Evolutionary conservation across 2,113 vertebrate species (phyloP).

Genomic region (Sinocyclocheilus grahami): DNA sequence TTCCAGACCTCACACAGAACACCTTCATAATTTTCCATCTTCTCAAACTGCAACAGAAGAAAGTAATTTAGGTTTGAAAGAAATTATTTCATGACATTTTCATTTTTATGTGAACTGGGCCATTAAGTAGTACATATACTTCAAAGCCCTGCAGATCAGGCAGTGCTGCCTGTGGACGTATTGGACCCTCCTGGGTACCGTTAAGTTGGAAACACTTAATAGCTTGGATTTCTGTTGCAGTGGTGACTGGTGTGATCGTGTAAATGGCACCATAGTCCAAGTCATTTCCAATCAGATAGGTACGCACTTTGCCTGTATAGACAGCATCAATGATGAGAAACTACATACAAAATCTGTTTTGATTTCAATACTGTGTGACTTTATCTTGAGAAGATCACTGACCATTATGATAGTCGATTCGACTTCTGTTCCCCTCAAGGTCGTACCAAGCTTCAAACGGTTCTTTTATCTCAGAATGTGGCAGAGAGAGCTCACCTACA

Average conservation of each 20-base stretch:
- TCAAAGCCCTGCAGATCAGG: conserved; percentile 75
- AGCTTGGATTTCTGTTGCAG: conserved; percentile 58
- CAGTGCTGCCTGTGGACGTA: conserved; percentile 69
- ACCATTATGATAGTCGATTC: too few relatives aligned
- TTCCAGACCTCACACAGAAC: too few relatives aligned
- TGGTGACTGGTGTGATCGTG: conserved; percentile 76
- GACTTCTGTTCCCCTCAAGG: too few relatives aligned
- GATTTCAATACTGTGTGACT: background rate
- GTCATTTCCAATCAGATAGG: conserved; percentile 72
- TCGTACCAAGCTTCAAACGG: too few relatives aligned
- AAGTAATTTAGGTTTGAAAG: background rate
- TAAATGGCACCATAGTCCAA: conserved; percentile 72
- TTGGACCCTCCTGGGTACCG: conserved; percentile 73
- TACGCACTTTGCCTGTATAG: conserved; percentile 76
- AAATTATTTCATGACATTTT: background rate
- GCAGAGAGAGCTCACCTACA: too few relatives aligned
- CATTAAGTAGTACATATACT: conserved; percentile 60
- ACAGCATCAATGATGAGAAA: background rate
- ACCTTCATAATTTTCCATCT: too few relatives aligned
- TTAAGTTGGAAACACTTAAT: conserved; percentile 81
- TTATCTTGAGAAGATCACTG: background rate
- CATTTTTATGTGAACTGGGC: background rate
- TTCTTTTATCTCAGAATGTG: too few relatives aligned
- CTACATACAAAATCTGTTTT: background rate
- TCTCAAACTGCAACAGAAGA: too few relatives aligned